Evolutionary conservation across 1,140 invertebrate species (phyloP).

Genomic region (Nilaparvata lugens): DNA sequence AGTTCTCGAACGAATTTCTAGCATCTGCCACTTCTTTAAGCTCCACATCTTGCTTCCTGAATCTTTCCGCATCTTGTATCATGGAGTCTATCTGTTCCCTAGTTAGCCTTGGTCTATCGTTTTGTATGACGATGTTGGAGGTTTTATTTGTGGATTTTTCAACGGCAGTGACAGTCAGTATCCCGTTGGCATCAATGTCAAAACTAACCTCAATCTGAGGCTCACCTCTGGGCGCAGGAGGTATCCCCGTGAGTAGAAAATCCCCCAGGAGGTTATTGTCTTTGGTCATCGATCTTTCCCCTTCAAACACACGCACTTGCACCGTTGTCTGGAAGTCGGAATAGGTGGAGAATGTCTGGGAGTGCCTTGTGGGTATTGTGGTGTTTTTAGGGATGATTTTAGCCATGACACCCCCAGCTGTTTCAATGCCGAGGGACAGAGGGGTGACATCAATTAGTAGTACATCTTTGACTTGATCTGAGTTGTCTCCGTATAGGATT

Average conservation of each 20-base stretch:
- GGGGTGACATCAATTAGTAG: constrained; percentile 90
- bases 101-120: constrained; percentile 90
- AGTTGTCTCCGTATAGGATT: constrained; percentile 90
- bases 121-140: constrained; percentile 96
- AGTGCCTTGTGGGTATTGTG: constrained; percentile 92
- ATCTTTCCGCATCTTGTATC: constrained; percentile 95
- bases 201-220: constrained; percentile 90
- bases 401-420: constrained; percentile 95
- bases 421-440: constrained; percentile 92
- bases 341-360: constrained; percentile 93
- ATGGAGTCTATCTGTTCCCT: constrained; percentile 97
- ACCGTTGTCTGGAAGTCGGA: constrained; percentile 94
- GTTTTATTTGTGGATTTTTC: constrained; percentile 91
- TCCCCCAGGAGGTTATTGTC: constrained; percentile 89
- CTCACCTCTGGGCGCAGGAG: constrained; percentile 88
- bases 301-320: constrained; percentile 79
- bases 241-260: constrained; percentile 88
- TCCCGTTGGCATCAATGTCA: constrained; percentile 84
- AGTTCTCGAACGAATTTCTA: constrained; percentile 87
- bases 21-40: constrained; percentile 77
- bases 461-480: constrained; percentile 83
- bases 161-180: constrained; percentile 76
- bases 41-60: constrained; percentile 81
- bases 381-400: constrained; percentile 90
- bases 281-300: constrained; percentile 86